phyloP scores from a whole-genome alignment of 1,140 invertebrate species.

The Tenebrio molitor region DNA sequence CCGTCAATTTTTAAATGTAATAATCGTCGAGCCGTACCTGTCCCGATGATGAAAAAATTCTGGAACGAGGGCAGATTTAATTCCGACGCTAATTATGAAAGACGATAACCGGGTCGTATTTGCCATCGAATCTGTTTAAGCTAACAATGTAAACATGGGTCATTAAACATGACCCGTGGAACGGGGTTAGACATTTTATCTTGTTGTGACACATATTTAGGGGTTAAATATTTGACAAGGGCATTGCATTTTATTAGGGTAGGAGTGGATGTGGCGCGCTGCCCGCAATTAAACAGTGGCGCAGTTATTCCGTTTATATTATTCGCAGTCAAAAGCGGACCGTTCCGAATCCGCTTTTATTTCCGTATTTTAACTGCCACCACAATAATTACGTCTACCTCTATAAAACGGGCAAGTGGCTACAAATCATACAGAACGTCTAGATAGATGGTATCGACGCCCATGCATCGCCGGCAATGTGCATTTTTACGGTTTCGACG shows the following conservation, averaged over 20 bases:
- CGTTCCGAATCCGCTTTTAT: slow-evolving; percentile 27
- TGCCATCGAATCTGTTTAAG: slow-evolving; percentile 14
- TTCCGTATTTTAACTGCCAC: slow-evolving; percentile 28
- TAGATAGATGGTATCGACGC: slow-evolving; percentile 14
- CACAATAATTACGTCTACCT: slow-evolving; percentile 14
- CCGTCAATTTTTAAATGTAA: slow-evolving; percentile 17
- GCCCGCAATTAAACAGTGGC: slow-evolving; percentile 34
- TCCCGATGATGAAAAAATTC: background rate
- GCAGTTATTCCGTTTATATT: slow-evolving; percentile 29
- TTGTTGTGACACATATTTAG: slow-evolving; percentile 40
- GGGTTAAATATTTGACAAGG: slow-evolving; percentile 40
- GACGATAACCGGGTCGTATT: slow-evolving; percentile 24
- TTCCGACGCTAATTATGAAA: slow-evolving; percentile 12
- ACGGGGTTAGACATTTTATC: slow-evolving; percentile 12
- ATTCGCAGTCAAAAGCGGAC: background rate
- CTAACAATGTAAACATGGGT: slow-evolving; percentile 13
- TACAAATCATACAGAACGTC: slow-evolving; percentile 14
- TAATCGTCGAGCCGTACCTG: background rate
- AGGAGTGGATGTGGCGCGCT: background rate
- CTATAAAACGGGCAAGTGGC: slow-evolving; percentile 19
- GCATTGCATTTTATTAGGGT: slow-evolving; percentile 31
- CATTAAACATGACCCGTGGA: slow-evolving; percentile 21
- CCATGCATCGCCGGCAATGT: slow-evolving; percentile 8
- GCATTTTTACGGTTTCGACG: slow-evolving; percentile 9
- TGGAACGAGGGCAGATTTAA: background rate